Evolutionary conservation across 2,888 invertebrate species (phyloP).

Genomic region (Epinotia bilunana): DNA sequence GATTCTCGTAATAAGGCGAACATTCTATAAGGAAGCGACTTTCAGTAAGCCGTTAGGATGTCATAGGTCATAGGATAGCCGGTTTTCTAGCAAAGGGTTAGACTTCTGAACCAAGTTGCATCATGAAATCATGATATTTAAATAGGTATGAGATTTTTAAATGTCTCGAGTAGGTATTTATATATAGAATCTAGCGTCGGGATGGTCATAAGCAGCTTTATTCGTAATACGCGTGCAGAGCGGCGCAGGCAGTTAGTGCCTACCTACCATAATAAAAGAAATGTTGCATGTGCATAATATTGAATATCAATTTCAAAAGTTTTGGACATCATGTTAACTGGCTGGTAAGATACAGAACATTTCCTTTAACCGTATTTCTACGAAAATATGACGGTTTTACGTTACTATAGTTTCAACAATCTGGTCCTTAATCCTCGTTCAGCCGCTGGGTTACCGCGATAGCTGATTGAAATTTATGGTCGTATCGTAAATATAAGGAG

Average conservation of each 20-base stretch:
- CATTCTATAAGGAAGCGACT: background rate
- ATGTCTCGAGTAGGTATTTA: too few relatives aligned
- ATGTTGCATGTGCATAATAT: too few relatives aligned
- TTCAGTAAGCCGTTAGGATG: background rate
- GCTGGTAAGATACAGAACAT: background rate
- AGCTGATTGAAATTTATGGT: constrained; percentile 45
- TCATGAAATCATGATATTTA: background rate
- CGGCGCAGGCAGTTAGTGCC: too few relatives aligned
- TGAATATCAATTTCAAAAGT: background rate
- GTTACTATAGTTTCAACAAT: constrained; percentile 20
- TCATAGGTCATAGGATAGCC: background rate
- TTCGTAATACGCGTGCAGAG: too few relatives aligned
- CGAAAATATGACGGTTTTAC: constrained; percentile 5
- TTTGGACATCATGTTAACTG: background rate
- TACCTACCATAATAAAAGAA: too few relatives aligned
- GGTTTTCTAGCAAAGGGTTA: background rate
- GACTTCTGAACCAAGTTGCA: background rate
- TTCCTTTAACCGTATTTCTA: background rate
- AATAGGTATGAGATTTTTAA: too few relatives aligned
- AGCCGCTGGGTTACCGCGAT: constrained; percentile 12
- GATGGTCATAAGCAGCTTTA: too few relatives aligned
- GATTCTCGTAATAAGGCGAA: background rate
- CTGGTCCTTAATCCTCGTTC: constrained; percentile 26
- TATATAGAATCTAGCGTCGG: too few relatives aligned
- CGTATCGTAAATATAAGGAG: constrained; percentile 39